Percentiles rank a stretch among this genome's conserved stretches.
Conservation (phyloP, 2,113 vertebrate genomes). For the Psephotus haematonotus region DNA sequence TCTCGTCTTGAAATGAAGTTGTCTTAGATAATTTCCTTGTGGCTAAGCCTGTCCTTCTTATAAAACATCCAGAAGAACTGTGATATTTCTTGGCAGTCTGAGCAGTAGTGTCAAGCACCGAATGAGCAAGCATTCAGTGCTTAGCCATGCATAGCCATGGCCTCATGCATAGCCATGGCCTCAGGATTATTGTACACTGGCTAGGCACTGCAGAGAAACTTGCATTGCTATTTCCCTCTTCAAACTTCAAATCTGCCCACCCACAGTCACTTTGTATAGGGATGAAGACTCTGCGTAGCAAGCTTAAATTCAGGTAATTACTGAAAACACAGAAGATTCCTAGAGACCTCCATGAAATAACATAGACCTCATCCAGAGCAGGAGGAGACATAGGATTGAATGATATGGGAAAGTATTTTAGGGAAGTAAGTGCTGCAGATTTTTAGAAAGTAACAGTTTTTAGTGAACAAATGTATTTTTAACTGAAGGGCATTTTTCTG, state of each 20-base stretch:
- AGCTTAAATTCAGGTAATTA: background rate
- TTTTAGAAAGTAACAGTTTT: background rate
- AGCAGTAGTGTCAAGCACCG: background rate
- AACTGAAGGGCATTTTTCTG: background rate
- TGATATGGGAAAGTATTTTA: background rate
- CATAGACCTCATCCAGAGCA: background rate
- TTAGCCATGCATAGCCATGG: background rate
- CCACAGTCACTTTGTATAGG: background rate
- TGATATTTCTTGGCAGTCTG: constrained; percentile 35
- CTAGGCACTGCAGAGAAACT: background rate
- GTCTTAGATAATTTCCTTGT: background rate
- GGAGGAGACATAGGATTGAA: background rate
- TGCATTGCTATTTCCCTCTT: background rate
- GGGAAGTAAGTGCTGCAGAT: background rate
- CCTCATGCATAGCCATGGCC: background rate
- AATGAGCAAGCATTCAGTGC: constrained; percentile 3
- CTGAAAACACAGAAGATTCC: background rate
- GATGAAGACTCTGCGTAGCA: background rate
- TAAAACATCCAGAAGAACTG: background rate
- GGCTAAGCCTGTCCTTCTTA: background rate
- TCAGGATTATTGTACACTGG: background rate
- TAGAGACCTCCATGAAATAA: background rate
- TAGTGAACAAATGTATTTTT: background rate
- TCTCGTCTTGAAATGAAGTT: background rate
- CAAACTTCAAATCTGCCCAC: background rate